Evolutionary conservation across 37 sponge, comb jelly and placozoan species (phyloP).

Genomic region (Aphrocallistes beatrix): DNA sequence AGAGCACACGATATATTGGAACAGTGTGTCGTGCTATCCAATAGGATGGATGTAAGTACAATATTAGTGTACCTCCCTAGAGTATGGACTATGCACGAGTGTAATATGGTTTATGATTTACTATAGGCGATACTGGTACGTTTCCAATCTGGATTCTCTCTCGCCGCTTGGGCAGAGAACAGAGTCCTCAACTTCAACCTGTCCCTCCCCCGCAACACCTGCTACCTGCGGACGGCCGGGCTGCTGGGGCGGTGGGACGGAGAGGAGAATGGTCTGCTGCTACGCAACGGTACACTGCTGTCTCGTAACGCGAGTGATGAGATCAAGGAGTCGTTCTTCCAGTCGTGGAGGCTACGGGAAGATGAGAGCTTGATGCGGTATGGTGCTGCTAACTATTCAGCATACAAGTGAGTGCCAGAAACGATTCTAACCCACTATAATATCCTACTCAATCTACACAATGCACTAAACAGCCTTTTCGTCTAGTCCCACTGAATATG

Average conservation of each 20-base stretch:
- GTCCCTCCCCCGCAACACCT: background rate
- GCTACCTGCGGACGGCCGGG: slow-evolving; percentile 18
- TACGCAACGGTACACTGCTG: slow-evolving; percentile 43
- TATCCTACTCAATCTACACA: background rate
- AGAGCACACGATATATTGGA: background rate
- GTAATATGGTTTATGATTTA: background rate
- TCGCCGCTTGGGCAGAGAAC: background rate
- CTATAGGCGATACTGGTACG: background rate
- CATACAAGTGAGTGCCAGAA: slow-evolving; percentile 13
- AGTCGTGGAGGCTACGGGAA: background rate
- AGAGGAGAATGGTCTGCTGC: slow-evolving; percentile 42
- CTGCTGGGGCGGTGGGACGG: slow-evolving; percentile 59
- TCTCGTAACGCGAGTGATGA: slow-evolving; percentile 27
- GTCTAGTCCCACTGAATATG: background rate
- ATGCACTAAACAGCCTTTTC: background rate
- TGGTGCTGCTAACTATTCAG: background rate
- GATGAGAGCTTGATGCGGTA: background rate
- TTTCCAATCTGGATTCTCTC: background rate
- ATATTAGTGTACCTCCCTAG: background rate
- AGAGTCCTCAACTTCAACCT: background rate
- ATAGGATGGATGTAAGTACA: background rate
- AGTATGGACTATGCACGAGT: background rate
- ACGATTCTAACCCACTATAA: background rate
- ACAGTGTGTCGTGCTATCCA: background rate
- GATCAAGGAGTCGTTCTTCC: slow-evolving; percentile 39